A percentile compares a stretch with the other conserved stretches of the same genome.
These are phyloP conservation scores for Equus przewalskii DNA, from an alignment of 2,113 vertebrate genomes.

Conservation along the genomic window DNA sequence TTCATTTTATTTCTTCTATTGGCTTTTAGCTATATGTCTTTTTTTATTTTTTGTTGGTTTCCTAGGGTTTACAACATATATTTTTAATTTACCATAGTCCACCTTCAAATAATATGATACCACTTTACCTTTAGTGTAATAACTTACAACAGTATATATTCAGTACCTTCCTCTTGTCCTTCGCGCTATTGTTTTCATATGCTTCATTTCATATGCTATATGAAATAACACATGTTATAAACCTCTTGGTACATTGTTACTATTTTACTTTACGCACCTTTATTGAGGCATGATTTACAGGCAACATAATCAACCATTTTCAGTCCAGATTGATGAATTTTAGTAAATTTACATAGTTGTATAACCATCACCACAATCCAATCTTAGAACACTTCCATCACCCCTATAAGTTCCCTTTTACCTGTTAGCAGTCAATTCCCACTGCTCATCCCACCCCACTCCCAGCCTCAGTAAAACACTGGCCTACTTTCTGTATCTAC, in stretches of 20 bases:
- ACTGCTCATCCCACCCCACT: not conserved
- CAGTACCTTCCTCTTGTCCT: not conserved
- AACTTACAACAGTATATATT: not conserved
- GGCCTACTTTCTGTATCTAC: not conserved
- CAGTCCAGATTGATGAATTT: not conserved
- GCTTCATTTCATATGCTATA: not conserved
- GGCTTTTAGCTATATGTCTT: not conserved
- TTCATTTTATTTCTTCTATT: not conserved
- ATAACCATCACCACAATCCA: not conserved
- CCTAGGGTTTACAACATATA: not conserved
- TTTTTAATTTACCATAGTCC: not conserved
- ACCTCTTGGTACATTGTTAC: not conserved
- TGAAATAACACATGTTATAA: not conserved
- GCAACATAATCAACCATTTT: not conserved
- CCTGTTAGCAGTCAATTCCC: not conserved
- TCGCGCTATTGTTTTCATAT: not conserved
- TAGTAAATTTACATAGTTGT: not conserved
- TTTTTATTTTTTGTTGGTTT: not conserved
- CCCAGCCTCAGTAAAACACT: not conserved
- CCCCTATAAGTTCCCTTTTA: not conserved
- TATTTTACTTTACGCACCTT: constrained; percentile 15
- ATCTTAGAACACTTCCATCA: not conserved
- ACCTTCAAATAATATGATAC: not conserved
- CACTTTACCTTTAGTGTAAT: not conserved
- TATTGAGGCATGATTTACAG: not conserved